Evolutionary conservation across 1,140 invertebrate species (phyloP).

Genomic region (Oryctes rhinoceros): DNA sequence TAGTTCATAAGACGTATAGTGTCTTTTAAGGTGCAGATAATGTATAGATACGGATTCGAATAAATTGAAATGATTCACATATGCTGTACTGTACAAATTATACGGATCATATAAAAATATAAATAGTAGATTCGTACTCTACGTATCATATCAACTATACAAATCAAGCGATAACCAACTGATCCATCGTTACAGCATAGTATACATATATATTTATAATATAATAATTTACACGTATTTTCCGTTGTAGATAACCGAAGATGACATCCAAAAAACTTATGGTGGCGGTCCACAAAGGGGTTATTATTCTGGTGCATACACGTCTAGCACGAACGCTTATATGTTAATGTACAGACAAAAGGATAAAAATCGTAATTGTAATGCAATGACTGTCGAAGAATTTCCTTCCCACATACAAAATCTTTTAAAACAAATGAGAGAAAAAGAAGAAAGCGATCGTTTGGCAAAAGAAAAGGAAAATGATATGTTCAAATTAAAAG

Average conservation of each 20-base stretch:
- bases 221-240: neutral
- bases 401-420: conserved; percentile 80
- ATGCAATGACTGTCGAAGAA: conserved; percentile 72
- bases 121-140: no score
- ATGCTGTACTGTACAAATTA: no score
- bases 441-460: conserved; percentile 74
- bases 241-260: conserved; percentile 73
- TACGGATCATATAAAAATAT: no score
- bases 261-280: conserved; percentile 87
- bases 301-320: conserved; percentile 79
- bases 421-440: conserved; percentile 71
- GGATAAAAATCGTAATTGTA: conserved; percentile 74
- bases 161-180: no score
- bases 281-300: conserved; percentile 76
- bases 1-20: no score
- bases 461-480: conserved; percentile 68
- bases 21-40: no score
- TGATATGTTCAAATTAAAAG: conserved; percentile 70
- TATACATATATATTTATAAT: no score
- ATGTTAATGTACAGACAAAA: conserved; percentile 93
- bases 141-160: no score
- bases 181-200: no score
- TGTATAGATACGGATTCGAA: no score
- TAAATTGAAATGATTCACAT: no score
- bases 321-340: conserved; percentile 90